phyloP scores from a whole-genome alignment of 2,113 vertebrate species.

The Regulus satrapa region DNA sequence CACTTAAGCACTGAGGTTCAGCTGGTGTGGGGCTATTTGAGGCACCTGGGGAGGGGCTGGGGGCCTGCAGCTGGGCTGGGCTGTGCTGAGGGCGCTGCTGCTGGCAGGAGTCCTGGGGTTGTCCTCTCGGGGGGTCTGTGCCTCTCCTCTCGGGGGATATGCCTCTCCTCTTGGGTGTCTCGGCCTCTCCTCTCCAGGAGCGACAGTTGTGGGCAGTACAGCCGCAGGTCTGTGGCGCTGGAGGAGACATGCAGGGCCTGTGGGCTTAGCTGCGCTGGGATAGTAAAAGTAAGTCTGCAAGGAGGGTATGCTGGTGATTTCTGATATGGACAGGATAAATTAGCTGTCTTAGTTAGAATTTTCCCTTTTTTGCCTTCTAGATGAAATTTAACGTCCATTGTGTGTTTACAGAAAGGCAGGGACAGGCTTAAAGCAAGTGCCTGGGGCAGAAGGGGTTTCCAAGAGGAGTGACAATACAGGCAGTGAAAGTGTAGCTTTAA shows the following conservation, averaged over 20 bases:
- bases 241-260: fast-evolving
- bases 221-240: background rate
- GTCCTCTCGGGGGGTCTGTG: fast-evolving
- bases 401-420: background rate
- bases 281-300: background rate
- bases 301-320: background rate
- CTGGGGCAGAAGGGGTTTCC: background rate
- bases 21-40: background rate
- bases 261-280: background rate
- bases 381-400: background rate
- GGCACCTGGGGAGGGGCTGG: background rate
- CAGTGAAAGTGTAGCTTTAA: background rate
- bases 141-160: too few relatives aligned
- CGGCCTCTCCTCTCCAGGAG: fast-evolving
- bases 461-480: background rate
- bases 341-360: background rate
- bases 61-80: background rate
- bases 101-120: too few relatives aligned
- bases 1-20: background rate
- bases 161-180: too few relatives aligned
- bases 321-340: background rate
- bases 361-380: background rate
- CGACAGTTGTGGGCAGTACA: fast-evolving
- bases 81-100: background rate
- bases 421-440: background rate